Evolutionary conservation across 2,113 vertebrate species (phyloP).

Genomic region (Chelonoidis abingdonii): DNA sequence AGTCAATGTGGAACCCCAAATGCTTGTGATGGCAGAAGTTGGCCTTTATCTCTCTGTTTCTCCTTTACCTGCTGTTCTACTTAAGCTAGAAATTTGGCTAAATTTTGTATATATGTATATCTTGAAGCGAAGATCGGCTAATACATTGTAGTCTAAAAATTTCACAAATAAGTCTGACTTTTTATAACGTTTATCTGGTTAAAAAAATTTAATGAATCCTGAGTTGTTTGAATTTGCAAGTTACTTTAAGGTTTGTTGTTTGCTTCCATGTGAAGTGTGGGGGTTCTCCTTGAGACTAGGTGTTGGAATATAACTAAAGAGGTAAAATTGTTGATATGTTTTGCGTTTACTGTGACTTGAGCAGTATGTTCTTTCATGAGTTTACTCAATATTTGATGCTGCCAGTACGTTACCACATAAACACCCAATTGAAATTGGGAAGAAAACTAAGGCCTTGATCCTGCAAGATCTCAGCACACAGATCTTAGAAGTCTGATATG

Average conservation of each 20-base stretch:
- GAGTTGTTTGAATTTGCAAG: neutral
- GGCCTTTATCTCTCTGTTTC: constrained; percentile 19
- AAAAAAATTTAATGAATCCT: neutral
- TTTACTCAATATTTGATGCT: constrained; percentile 29
- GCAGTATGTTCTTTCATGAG: constrained; percentile 37
- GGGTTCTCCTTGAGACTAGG: constrained; percentile 4
- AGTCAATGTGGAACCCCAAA: constrained; percentile 18
- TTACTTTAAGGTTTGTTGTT: constrained; percentile 21
- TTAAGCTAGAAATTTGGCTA: constrained; percentile 20
- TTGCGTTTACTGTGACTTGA: constrained; percentile 25
- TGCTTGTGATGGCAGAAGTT: constrained; percentile 52
- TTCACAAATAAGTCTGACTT: neutral
- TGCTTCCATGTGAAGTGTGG: constrained; percentile 23
- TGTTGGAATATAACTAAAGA: neutral
- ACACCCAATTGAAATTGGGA: constrained; percentile 32
- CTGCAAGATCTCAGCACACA: constrained; percentile 43
- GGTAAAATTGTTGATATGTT: neutral
- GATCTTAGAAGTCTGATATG: constrained; percentile 42
- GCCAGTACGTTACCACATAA: constrained; percentile 18
- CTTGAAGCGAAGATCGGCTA: constrained; percentile 65
- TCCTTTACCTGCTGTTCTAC: constrained; percentile 27
- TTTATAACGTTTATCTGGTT: neutral
- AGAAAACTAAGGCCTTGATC: constrained; percentile 56
- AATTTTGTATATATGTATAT: constrained; percentile 68
- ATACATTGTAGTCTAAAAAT: constrained; percentile 43